These are phyloP conservation scores for Cebus imitator DNA, from an alignment of 2,113 vertebrate genomes.

Conservation along the genomic window DNA sequence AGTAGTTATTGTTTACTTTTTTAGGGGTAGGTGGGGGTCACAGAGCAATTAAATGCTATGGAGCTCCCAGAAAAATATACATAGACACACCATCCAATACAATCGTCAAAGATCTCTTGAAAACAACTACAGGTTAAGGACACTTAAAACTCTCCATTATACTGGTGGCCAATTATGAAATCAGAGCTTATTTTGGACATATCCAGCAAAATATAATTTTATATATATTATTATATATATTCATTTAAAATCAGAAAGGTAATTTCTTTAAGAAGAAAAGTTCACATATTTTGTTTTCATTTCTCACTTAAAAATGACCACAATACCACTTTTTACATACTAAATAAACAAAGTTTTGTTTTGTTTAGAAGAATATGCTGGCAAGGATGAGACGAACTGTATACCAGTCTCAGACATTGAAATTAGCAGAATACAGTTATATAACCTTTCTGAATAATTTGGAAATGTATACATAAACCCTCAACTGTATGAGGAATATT, in stretches of 20 bases:
- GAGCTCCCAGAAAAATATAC: not conserved
- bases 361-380: not conserved
- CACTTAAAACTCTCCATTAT: not conserved
- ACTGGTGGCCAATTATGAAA: not conserved
- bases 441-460: not conserved
- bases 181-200: not conserved
- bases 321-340: not conserved
- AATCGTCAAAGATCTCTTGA: not conserved
- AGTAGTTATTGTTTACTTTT: not conserved
- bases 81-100: not conserved
- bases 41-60: not conserved
- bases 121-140: not conserved
- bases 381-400: not conserved
- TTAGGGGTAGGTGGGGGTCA: not conserved
- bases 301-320: not conserved
- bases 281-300: not conserved
- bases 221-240: not conserved
- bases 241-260: not conserved
- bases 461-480: not conserved
- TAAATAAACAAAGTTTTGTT: conserved; percentile 10
- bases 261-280: not conserved
- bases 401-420: not conserved
- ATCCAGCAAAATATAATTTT: not conserved
- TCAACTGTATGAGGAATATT: not conserved
- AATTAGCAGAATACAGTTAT: not conserved